These are phyloP conservation scores for Lasiurus borealis DNA, from an alignment of 2,113 vertebrate genomes.

Conservation along the genomic window DNA sequence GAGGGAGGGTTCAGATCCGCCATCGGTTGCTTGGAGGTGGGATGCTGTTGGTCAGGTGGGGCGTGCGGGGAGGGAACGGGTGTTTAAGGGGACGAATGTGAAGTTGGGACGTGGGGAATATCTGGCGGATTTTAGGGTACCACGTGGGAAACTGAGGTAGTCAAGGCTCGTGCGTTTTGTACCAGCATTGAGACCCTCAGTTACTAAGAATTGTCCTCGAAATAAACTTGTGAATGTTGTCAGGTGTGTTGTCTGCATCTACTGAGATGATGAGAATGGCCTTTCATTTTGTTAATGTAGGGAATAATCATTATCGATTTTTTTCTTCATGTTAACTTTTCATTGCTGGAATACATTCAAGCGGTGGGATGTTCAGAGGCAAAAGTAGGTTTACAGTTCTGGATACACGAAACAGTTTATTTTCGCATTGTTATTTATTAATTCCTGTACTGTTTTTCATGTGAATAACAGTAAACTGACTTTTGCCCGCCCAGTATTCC, in stretches of 20 bases:
- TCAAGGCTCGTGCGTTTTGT: background rate
- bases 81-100: background rate
- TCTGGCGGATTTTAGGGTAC: background rate
- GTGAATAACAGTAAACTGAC: background rate
- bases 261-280: background rate
- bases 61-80: background rate
- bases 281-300: background rate
- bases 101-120: background rate
- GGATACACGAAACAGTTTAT: background rate
- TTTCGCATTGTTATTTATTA: background rate
- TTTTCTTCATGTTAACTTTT: background rate
- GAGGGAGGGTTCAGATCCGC: background rate
- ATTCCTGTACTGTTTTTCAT: accelerated
- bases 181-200: background rate
- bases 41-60: background rate
- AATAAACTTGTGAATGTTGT: background rate
- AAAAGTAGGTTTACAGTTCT: background rate
- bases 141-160: background rate
- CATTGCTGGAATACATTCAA: background rate
- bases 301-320: background rate
- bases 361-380: background rate
- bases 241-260: background rate
- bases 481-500: background rate
- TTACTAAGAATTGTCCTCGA: background rate
- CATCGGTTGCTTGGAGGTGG: accelerated